phyloP scores from a whole-genome alignment of 2,113 vertebrate species.

The Terrapene triunguis region DNA sequence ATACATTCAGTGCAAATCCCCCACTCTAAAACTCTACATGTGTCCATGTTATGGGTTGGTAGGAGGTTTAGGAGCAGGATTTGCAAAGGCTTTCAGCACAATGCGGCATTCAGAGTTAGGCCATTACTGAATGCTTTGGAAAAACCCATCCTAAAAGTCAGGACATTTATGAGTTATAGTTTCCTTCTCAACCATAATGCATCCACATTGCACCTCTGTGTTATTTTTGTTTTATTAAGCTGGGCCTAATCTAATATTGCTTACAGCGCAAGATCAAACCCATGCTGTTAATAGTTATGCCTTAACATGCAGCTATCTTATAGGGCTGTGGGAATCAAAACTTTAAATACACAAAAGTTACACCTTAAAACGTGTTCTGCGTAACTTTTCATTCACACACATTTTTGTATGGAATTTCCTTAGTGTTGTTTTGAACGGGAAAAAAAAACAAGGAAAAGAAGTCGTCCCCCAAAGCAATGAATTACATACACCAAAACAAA shows the following conservation, averaged over 20 bases:
- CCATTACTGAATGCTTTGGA: background rate
- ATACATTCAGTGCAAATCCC: background rate
- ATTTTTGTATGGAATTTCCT: background rate
- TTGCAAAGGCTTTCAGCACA: background rate
- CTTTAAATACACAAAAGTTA: background rate
- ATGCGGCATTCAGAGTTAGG: background rate
- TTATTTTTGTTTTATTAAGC: background rate
- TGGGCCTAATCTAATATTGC: background rate
- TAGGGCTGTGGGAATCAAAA: background rate
- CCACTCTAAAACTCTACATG: background rate
- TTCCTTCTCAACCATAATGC: constrained; percentile 24
- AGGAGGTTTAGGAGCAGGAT: background rate
- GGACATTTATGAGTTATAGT: background rate
- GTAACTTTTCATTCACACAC: background rate
- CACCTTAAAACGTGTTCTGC: fast-evolving
- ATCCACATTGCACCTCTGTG: background rate
- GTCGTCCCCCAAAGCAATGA: background rate
- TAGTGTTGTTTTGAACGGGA: background rate
- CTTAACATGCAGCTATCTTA: background rate
- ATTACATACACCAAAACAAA: fast-evolving
- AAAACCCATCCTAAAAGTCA: background rate
- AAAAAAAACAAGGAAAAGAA: background rate
- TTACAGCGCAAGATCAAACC: background rate
- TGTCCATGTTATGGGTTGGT: background rate
- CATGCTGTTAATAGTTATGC: background rate